Conservation (phyloP, 2,797 vertebrate genomes). For the Poeciliopsis gracilis region DNA sequence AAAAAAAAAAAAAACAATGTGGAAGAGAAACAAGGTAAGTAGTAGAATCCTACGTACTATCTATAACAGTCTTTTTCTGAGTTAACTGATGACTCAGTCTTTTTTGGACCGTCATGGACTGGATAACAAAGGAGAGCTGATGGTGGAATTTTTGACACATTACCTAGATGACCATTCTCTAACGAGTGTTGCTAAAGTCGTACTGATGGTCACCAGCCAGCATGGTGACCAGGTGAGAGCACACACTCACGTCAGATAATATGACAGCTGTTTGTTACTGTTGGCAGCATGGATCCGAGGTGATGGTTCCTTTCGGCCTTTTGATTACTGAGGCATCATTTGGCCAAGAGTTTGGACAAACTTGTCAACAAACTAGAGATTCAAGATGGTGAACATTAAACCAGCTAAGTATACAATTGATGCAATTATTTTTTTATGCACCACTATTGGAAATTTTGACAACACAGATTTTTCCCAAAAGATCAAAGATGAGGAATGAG, state of each 20-base stretch:
- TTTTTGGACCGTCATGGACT: background rate
- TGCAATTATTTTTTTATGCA: background rate
- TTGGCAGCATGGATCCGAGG: background rate
- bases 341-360: conserved; percentile 9
- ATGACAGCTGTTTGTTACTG: conserved; percentile 11
- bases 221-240: background rate
- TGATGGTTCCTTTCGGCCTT: background rate
- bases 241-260: background rate
- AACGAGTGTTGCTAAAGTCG: background rate
- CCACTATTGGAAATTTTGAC: too few species aligned
- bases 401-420: background rate
- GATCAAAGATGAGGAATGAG: too few species aligned
- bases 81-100: too few species aligned
- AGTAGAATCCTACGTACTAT: background rate
- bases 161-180: conserved; percentile 1
- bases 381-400: background rate
- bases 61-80: background rate
- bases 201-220: conserved; percentile 5
- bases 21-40: background rate
- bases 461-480: too few species aligned
- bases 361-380: conserved; percentile 11
- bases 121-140: background rate
- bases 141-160: conserved; percentile 2
- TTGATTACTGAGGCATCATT: conserved; percentile 15
- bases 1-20: background rate